phyloP scores from a whole-genome alignment of 2,113 vertebrate genomes.

The Channa argus region DNA sequence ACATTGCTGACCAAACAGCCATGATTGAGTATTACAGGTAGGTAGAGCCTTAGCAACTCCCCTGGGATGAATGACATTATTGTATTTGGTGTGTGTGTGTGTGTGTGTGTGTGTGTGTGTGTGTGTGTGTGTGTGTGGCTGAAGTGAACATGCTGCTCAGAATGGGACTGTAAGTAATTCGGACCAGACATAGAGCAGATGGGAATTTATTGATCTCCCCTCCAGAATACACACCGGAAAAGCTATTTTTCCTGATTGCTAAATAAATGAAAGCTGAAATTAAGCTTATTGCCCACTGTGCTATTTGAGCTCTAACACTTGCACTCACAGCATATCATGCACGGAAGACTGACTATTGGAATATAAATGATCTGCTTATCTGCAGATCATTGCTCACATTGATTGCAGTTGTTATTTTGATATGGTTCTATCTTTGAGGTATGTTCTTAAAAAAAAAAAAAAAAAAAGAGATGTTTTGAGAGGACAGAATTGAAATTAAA shows the following conservation, averaged over 20 bases:
- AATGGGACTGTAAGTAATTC: constrained; percentile 26
- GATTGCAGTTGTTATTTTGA: constrained; percentile 46
- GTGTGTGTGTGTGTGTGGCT: constrained; percentile 19
- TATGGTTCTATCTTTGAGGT: constrained; percentile 30
- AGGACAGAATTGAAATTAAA: constrained; percentile 17
- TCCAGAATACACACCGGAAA: constrained; percentile 52
- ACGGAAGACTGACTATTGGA: constrained; percentile 46
- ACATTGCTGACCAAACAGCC: constrained; percentile 77
- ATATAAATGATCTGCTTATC: constrained; percentile 46
- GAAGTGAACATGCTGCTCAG: constrained; percentile 35
- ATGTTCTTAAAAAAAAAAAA: constrained; percentile 3
- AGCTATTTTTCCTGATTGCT: constrained; percentile 57
- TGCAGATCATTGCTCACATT: constrained; percentile 31
- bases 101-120: constrained; percentile 25
- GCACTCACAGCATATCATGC: constrained; percentile 22
- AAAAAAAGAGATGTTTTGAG: not conserved
- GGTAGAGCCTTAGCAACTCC: constrained; percentile 12
- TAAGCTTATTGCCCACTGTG: constrained; percentile 48
- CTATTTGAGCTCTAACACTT: constrained; percentile 25
- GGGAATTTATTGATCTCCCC: constrained; percentile 60
- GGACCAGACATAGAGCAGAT: constrained; percentile 48
- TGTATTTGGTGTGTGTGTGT: constrained; percentile 25
- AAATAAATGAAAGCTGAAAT: constrained; percentile 67
- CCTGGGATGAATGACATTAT: not conserved
- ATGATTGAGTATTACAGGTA: constrained; percentile 92